Evolutionary conservation across 2,797 vertebrate genomes (phyloP).

Genomic region (Halcyon chelicuti): DNA sequence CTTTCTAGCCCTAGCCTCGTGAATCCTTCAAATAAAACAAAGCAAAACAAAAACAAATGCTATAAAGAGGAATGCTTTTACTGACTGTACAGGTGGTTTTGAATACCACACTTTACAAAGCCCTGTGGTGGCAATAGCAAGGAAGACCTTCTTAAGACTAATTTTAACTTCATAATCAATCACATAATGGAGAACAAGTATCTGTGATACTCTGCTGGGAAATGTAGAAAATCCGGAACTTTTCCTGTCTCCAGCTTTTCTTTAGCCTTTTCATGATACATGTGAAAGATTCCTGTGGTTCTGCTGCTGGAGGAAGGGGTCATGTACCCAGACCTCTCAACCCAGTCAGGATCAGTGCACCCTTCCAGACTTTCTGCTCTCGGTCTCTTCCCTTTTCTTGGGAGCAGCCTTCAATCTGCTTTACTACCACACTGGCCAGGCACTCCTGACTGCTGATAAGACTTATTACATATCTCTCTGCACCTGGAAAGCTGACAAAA

Average conservation of each 20-base stretch:
- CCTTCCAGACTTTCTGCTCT: not conserved
- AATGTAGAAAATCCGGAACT: not conserved
- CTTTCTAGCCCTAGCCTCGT: not conserved
- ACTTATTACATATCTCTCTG: not conserved
- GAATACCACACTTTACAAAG: not conserved
- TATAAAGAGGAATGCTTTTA: conserved; percentile 1
- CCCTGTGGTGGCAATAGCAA: not conserved
- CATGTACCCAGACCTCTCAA: not conserved
- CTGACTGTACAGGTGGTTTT: not conserved
- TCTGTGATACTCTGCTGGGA: not conserved
- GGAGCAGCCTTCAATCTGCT: not conserved
- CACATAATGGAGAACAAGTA: not conserved
- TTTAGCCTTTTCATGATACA: not conserved
- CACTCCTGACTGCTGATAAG: not conserved
- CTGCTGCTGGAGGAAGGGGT: not conserved
- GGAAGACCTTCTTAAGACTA: not conserved
- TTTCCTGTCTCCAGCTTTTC: not conserved
- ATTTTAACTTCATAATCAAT: not conserved
- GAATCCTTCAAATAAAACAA: not conserved
- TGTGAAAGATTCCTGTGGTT: not conserved
- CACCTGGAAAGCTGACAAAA: not conserved
- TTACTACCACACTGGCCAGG: not conserved
- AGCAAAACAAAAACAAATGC: not conserved
- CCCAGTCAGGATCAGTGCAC: not conserved
- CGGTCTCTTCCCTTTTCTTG: not conserved